Percentiles rank a stretch among this genome's conserved stretches.
These are phyloP conservation scores for Leptobrachium ailaonicum DNA, from an alignment of 2,113 vertebrate genomes.

Conservation along the genomic window DNA sequence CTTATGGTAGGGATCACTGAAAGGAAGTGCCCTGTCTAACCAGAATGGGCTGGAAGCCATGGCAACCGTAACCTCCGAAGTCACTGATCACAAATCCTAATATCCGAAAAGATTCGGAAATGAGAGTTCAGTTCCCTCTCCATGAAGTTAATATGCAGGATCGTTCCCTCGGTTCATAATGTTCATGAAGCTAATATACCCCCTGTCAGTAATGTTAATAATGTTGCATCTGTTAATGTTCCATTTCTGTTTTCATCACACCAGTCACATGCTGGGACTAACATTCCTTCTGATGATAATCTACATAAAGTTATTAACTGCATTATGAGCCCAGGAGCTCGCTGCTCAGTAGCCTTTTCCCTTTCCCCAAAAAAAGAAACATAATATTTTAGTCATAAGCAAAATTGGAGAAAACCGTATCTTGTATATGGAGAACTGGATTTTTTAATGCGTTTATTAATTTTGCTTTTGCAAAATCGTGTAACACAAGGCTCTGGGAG, in stretches of 20 bases:
- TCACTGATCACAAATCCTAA: background rate
- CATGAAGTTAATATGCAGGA: background rate
- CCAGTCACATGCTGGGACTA: background rate
- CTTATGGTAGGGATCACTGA: too few species aligned
- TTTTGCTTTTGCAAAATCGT: too few species aligned
- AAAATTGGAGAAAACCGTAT: too few species aligned
- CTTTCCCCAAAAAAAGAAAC: background rate
- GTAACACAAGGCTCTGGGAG: too few species aligned
- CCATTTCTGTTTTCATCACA: background rate
- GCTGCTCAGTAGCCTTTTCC: background rate
- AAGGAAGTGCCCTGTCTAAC: too few species aligned
- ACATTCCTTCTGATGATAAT: background rate
- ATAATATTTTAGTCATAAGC: background rate
- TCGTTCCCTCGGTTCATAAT: background rate
- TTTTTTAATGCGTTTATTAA: too few species aligned
- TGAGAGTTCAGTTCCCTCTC: background rate
- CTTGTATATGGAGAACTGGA: too few species aligned
- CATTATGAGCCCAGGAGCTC: background rate
- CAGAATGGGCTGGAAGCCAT: too few species aligned
- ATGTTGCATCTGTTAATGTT: conserved; percentile 5
- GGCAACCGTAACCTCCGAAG: background rate
- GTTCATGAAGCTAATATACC: background rate
- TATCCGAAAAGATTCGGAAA: background rate
- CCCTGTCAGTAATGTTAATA: background rate
- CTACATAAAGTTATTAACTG: background rate